Conservation (phyloP, 1,140 invertebrate species). For the Pissodes strobi region DNA sequence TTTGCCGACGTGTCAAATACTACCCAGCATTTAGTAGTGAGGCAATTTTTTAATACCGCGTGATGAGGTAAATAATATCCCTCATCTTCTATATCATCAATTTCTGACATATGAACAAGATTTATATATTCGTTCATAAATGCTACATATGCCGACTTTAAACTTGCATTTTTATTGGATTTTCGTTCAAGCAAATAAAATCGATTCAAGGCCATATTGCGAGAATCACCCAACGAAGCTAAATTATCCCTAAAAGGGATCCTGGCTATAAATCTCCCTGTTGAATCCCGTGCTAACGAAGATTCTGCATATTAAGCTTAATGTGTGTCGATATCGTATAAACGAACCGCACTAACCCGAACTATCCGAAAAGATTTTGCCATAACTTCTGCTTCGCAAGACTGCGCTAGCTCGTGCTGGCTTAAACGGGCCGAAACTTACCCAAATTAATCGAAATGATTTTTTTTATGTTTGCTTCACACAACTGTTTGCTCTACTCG, state of each 20-base stretch:
- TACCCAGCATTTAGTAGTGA: conserved; percentile 46
- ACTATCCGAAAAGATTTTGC: no score
- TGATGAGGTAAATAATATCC: conserved; percentile 54
- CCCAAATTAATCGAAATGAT: no score
- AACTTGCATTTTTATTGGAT: conserved; percentile 14
- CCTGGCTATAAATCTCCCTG: conserved; percentile 9
- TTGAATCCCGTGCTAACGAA: background rate
- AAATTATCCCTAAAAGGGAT: conserved; percentile 11
- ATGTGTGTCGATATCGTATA: no score
- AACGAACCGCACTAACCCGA: no score
- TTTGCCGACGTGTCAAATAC: conserved; percentile 53
- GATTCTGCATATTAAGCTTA: no score
- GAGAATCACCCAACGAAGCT: conserved; percentile 1
- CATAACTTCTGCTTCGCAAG: no score
- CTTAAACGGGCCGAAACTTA: no score
- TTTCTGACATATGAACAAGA: conserved; percentile 8
- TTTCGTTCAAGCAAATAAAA: conserved; percentile 10
- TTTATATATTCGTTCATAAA: conserved; percentile 25
- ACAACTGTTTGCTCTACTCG: no score
- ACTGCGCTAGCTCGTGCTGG: no score
- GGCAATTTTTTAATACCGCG: conserved; percentile 47
- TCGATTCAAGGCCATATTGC: background rate
- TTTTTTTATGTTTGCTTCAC: no score
- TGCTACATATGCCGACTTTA: conserved; percentile 15
- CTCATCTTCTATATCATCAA: background rate